phyloP scores from a whole-genome alignment of 1,140 invertebrate genomes.

The Penaeus vannamei region DNA sequence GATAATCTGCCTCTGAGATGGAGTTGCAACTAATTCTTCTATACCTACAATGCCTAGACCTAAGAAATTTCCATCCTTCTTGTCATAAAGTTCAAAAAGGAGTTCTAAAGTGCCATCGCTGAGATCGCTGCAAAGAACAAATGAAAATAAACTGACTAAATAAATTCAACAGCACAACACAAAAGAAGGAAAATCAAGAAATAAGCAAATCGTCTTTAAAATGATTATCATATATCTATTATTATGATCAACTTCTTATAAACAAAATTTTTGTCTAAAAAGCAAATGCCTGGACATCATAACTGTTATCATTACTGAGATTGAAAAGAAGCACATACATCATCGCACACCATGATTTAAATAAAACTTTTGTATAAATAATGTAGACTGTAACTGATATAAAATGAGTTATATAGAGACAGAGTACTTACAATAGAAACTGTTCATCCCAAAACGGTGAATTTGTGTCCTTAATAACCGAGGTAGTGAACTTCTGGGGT shows the following conservation, averaged over 20 bases:
- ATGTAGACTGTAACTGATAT: no score
- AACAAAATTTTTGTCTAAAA: no score
- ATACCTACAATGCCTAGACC: slow-evolving; percentile 93
- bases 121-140: slow-evolving; percentile 82
- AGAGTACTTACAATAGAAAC: slow-evolving; percentile 90
- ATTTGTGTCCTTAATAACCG: slow-evolving; percentile 82
- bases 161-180: no score
- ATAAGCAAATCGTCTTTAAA: no score
- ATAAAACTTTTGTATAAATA: no score
- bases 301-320: no score
- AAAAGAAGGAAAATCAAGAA: no score
- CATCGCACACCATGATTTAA: no score
- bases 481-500: slow-evolving; percentile 92
- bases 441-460: slow-evolving; percentile 96
- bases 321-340: no score
- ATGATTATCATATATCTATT: no score
- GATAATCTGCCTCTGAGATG: slow-evolving; percentile 92
- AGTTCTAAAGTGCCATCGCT: slow-evolving; percentile 87
- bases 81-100: slow-evolving; percentile 94
- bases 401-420: neutral
- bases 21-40: slow-evolving; percentile 90
- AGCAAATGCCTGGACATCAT: no score
- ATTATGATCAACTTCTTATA: no score
- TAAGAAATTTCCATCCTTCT: slow-evolving; percentile 81
- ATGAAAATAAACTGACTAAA: neutral